Evolutionary conservation across 2,797 vertebrate species (phyloP), one percentile per base, ranked within the genome.

Genomic region (Ctenopoma multispine): DNA sequence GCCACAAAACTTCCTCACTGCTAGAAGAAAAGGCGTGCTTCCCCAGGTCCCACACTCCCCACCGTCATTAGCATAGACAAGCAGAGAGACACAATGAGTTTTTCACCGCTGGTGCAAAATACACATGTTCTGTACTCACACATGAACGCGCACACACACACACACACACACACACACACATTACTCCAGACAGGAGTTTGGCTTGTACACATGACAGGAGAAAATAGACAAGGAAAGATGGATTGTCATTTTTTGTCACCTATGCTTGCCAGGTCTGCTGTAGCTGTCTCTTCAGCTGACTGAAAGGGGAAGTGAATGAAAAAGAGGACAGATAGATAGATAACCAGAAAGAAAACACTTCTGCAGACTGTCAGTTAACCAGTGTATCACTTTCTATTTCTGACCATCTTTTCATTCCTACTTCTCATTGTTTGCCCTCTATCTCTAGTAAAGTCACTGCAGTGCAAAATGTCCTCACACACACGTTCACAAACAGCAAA

Each of bases 1-100:
- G 13, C 53, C 23, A 24, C 61, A 54, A 50, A 82, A 86, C 64
- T 79, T 80, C 56, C 40, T 63, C 17, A 14, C 55, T 27, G 74
- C 69, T 60, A 12, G 49, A 79, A 59, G 55, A 61, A 20, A 15
- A 41, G 18, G n/a, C 60, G 51, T 4, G 11, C 50, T 48, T 56
- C 63, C 69, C 24, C 49, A 47, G 23, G 68, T 74, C 83, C 81
- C 79, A 77, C 68, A 17, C 50, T 80, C 79, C 77, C 79, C 11
- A 3, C 27, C 69, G 31, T n/a, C 71, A 86, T 86, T 85, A 81
- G 64, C 79, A 84, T 86, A 72, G 73, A n/a, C 44, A 8, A 56
- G 56, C 53, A 57, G 7, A 49, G 60, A 74, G 56, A 72, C 71
- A 81, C 78, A 83, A 71, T 69, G 65, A 61, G 76, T 72, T 77